A percentile compares a stretch with the other conserved stretches of the same genome.
Evolutionary conservation across 2,888 invertebrate genomes (phyloP).

Genomic region (Tryphoninae sp.): DNA sequence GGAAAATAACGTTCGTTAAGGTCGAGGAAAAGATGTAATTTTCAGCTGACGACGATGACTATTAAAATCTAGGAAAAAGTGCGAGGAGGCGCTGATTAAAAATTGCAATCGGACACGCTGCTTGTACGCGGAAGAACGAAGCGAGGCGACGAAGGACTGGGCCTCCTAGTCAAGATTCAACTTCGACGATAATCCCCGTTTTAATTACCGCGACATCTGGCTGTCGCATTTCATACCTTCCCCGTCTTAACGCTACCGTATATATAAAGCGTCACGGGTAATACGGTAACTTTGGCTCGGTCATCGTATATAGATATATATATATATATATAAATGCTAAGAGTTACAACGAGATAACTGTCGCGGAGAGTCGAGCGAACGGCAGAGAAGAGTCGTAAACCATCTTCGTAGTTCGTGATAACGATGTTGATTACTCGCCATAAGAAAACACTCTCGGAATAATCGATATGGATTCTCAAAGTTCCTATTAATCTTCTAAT

Average conservation of each 20-base stretch:
- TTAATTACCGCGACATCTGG: slow-evolving; percentile 81
- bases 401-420: slow-evolving; percentile 30
- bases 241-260: slow-evolving; percentile 59
- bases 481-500: neutral
- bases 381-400: slow-evolving; percentile 40
- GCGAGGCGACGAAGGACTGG: slow-evolving; percentile 34
- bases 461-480: neutral
- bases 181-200: slow-evolving; percentile 79
- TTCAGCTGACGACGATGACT: slow-evolving; percentile 9
- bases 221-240: slow-evolving; percentile 74
- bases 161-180: slow-evolving; percentile 68
- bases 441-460: slow-evolving; percentile 18
- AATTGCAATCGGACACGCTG: slow-evolving; percentile 60
- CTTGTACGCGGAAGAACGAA: slow-evolving; percentile 37
- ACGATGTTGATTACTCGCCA: neutral
- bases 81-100: slow-evolving; percentile 50
- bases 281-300: slow-evolving; percentile 46
- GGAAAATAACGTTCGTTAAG: neutral
- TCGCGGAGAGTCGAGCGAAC: slow-evolving; percentile 47
- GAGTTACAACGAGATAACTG: slow-evolving; percentile 75
- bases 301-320: slow-evolving; percentile 31
- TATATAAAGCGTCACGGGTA: slow-evolving; percentile 31
- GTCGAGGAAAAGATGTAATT: neutral
- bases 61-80: slow-evolving; percentile 12
- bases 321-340: slow-evolving; percentile 7